Conservation (phyloP, 2,797 vertebrate species). For the Pipistrellus kuhlii region DNA sequence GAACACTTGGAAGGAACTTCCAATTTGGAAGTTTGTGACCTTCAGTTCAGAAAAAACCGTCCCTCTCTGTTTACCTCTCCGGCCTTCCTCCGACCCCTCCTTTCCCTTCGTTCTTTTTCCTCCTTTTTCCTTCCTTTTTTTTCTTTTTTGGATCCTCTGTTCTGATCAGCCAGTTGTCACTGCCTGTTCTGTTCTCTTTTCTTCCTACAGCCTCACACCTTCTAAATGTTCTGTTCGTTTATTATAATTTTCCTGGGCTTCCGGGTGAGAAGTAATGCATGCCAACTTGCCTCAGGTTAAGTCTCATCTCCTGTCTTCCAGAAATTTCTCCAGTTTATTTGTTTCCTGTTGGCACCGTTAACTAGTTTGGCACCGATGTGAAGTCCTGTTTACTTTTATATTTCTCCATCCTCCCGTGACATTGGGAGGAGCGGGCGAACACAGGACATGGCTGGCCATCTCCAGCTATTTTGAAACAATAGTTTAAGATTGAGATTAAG, state of each 20-base stretch:
- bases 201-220: not conserved
- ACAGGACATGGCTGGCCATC: not conserved
- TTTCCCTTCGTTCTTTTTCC: not conserved
- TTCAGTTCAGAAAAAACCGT: not conserved
- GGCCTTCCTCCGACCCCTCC: not conserved
- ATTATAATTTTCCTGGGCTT: not conserved
- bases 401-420: conserved; percentile 1
- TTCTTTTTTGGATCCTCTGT: not conserved
- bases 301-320: not conserved
- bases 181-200: not conserved
- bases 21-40: not conserved
- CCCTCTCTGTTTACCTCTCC: not conserved
- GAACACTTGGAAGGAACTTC: not conserved
- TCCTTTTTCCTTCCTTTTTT: too few relatives aligned
- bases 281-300: not conserved
- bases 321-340: not conserved
- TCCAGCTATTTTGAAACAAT: conserved; percentile 30
- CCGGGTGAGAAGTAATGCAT: not conserved
- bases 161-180: not conserved
- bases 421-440: not conserved
- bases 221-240: not conserved
- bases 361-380: not conserved
- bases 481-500: conserved; percentile 22
- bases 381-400: conserved; percentile 15
- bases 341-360: not conserved